A percentile compares a stretch with the other conserved stretches of the same genome.
phyloP scores from a whole-genome alignment of 2,797 vertebrate species.

The Bradypus variegatus region DNA sequence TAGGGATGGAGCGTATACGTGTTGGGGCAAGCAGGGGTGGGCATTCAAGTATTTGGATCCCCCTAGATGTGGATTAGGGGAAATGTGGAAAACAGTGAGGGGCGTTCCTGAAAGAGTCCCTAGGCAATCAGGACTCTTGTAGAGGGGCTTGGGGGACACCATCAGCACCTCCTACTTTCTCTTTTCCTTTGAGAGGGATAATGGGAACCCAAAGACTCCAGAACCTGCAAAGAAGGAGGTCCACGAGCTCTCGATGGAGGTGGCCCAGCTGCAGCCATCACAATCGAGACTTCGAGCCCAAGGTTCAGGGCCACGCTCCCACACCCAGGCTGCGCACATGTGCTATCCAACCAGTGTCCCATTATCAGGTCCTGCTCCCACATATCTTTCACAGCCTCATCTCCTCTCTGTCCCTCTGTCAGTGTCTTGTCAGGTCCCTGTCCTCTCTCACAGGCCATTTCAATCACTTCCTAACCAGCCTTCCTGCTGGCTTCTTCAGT shows the following conservation, averaged over 20 bases:
- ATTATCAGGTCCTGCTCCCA: background rate
- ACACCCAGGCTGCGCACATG: background rate
- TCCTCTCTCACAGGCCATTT: background rate
- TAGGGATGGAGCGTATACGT: background rate
- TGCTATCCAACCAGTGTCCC: fast-evolving
- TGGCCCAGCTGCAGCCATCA: fast-evolving
- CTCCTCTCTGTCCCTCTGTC: background rate
- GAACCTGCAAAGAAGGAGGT: background rate
- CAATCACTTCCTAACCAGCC: background rate
- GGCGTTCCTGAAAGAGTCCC: background rate
- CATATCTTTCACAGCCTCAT: too few species aligned
- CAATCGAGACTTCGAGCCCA: background rate
- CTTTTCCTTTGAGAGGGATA: background rate
- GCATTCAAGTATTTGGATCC: background rate
- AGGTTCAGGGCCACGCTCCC: background rate
- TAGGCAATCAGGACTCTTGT: background rate
- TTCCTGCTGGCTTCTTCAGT: background rate
- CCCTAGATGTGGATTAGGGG: background rate
- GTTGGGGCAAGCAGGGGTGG: too few species aligned
- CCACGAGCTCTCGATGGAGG: background rate
- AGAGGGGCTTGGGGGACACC: background rate
- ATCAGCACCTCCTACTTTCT: background rate
- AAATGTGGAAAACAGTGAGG: background rate
- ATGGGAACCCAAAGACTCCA: background rate
- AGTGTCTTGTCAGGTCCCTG: background rate